These are phyloP conservation scores for Varecia variegata DNA, from an alignment of 2,797 vertebrate genomes.

Conservation along the genomic window DNA sequence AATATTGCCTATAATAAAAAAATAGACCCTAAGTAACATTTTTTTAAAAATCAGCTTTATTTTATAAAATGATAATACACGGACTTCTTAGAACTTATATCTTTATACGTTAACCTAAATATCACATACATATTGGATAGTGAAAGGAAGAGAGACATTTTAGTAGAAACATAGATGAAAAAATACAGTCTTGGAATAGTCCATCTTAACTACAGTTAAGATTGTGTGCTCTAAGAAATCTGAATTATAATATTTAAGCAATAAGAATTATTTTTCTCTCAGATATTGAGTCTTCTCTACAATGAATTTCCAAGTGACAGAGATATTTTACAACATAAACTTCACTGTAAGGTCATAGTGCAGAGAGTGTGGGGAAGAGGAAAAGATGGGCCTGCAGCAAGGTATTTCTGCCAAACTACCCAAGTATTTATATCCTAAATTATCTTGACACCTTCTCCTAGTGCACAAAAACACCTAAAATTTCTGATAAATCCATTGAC, in stretches of 20 bases:
- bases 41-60: neutral
- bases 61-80: neutral
- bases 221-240: neutral
- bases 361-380: rapidly evolving
- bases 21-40: neutral
- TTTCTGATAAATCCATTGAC: neutral
- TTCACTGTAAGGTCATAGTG: neutral
- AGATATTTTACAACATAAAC: neutral
- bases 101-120: neutral
- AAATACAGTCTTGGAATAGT: neutral
- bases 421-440: neutral
- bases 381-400: neutral
- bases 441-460: neutral
- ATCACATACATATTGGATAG: neutral
- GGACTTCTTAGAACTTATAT: neutral
- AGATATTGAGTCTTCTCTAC: neutral
- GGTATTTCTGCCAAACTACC: neutral
- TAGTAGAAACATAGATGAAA: neutral
- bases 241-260: neutral
- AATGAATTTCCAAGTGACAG: neutral
- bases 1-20: neutral
- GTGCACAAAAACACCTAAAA: neutral
- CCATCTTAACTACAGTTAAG: neutral
- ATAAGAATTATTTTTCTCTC: neutral
- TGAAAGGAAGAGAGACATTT: neutral